A percentile compares a stretch with the other conserved stretches of the same genome.
These are phyloP conservation scores for Lasiurus cinereus DNA, from an alignment of 2,113 vertebrate genomes.

Conservation along the genomic window DNA sequence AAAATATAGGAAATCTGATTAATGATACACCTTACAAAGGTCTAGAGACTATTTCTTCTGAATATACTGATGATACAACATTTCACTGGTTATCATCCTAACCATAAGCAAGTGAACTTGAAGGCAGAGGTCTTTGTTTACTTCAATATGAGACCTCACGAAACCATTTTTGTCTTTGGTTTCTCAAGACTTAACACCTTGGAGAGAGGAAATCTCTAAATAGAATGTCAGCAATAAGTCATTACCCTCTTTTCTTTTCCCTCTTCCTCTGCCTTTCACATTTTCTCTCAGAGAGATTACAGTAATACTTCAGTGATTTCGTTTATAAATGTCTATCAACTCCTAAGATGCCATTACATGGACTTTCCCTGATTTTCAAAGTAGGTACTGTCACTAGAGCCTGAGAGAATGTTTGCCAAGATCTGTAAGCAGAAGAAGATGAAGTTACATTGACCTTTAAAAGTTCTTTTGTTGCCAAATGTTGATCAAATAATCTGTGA, in stretches of 20 bases:
- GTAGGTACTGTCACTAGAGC: constrained; percentile 70
- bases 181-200: background rate
- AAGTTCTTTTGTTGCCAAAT: constrained; percentile 68
- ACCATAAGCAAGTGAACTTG: background rate
- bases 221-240: background rate
- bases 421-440: constrained; percentile 68
- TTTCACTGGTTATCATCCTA: background rate
- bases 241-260: background rate
- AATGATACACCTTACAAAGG: background rate
- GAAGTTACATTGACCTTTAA: constrained; percentile 80
- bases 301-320: constrained; percentile 31
- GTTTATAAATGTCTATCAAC: constrained; percentile 69
- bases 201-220: background rate
- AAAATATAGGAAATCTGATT: background rate
- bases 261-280: background rate
- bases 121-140: background rate
- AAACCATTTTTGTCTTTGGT: constrained; percentile 5
- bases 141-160: background rate
- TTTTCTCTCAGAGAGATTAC: constrained; percentile 54
- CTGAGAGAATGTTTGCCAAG: constrained; percentile 68
- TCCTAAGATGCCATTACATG: constrained; percentile 64
- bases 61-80: background rate
- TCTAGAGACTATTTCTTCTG: background rate
- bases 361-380: constrained; percentile 61
- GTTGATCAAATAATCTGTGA: constrained; percentile 56